A percentile compares a stretch with the other conserved stretches of the same genome.
Evolutionary conservation across 37 sponge, comb jelly and placozoan species (phyloP).

Genomic region (Aplysina aerophoba): DNA sequence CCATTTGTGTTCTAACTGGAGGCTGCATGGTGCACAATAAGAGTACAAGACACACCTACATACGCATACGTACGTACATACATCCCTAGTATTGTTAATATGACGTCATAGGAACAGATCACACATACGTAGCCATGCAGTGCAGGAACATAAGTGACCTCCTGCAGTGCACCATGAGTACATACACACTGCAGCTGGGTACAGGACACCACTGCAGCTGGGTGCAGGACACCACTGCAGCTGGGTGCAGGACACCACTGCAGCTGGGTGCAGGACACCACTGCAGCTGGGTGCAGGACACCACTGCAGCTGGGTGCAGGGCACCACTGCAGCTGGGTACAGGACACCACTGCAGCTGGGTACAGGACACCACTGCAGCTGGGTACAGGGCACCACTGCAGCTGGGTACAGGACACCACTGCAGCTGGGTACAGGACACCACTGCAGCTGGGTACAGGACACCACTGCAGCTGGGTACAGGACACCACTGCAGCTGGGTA

Average conservation of each 20-base stretch:
- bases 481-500: background rate
- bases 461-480: background rate
- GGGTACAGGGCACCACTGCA: background rate
- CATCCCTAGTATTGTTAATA: background rate
- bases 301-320: background rate
- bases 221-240: background rate
- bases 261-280: background rate
- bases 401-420: background rate
- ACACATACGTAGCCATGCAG: background rate
- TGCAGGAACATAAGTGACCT: no score
- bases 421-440: background rate
- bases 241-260: background rate
- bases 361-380: background rate
- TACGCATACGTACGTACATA: background rate
- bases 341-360: background rate
- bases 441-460: background rate
- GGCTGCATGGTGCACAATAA: background rate
- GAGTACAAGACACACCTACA: background rate
- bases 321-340: background rate
- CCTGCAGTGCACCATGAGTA: no score
- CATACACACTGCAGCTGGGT: no score
- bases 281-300: background rate
- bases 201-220: no score
- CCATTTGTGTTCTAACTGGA: slow-evolving; percentile 33
- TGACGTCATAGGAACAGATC: background rate